These are phyloP conservation scores for Pediacus dermestoides DNA, from an alignment of 2,888 invertebrate genomes.

Conservation along the genomic window DNA sequence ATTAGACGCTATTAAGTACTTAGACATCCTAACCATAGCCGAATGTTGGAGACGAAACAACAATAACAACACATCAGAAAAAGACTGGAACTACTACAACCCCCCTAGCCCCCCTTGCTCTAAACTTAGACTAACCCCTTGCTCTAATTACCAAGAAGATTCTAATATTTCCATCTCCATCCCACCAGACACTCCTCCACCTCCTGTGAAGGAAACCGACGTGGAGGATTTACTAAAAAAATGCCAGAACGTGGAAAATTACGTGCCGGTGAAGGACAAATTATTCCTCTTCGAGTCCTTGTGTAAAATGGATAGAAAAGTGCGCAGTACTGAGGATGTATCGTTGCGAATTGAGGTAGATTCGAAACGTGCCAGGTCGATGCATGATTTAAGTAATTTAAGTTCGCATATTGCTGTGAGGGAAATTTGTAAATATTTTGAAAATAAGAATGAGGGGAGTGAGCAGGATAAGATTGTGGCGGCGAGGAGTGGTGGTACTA, in stretches of 20 bases:
- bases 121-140: too few relatives aligned
- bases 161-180: neutral
- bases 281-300: slow-evolving; percentile 68
- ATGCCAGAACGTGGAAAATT: slow-evolving; percentile 59
- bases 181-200: slow-evolving; percentile 9
- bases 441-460: slow-evolving; percentile 48
- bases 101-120: too few relatives aligned
- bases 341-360: slow-evolving; percentile 46
- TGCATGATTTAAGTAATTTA: slow-evolving; percentile 59
- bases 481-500: neutral
- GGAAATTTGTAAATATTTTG: slow-evolving; percentile 69
- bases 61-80: slow-evolving; percentile 26
- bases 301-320: slow-evolving; percentile 59
- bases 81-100: slow-evolving; percentile 42
- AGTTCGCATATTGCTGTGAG: slow-evolving; percentile 55
- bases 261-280: slow-evolving; percentile 69
- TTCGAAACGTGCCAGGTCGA: slow-evolving; percentile 60
- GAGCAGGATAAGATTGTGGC: slow-evolving; percentile 1
- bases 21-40: slow-evolving; percentile 65
- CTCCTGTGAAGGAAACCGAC: slow-evolving; percentile 43
- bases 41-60: slow-evolving; percentile 35
- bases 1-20: slow-evolving; percentile 66
- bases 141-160: too few relatives aligned
- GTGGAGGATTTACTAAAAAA: slow-evolving; percentile 53
- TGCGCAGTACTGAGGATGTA: slow-evolving; percentile 64